These are phyloP conservation scores for Mastomys coucha DNA, from an alignment of 2,113 vertebrate genomes.

Conservation along the genomic window DNA sequence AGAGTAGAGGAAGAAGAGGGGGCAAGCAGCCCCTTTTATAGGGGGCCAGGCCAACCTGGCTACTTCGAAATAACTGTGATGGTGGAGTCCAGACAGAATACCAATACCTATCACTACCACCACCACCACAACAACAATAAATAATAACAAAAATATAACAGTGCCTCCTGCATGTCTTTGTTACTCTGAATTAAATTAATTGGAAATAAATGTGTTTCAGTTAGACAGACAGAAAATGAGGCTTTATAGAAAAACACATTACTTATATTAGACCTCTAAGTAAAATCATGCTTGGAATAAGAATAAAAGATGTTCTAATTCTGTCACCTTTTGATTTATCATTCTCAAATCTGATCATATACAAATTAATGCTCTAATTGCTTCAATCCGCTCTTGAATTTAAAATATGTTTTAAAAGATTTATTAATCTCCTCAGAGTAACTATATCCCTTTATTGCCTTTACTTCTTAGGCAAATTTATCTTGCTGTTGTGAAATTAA, in stretches of 20 bases:
- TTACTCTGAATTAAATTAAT: background rate
- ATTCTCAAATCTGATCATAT: constrained; percentile 45
- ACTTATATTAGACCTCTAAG: background rate
- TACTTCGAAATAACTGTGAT: no score
- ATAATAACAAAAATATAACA: background rate
- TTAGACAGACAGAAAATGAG: background rate
- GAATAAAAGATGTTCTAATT: constrained; percentile 41
- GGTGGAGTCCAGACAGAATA: no score
- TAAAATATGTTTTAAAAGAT: constrained; percentile 63
- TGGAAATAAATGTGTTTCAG: background rate
- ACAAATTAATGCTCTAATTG: constrained; percentile 63
- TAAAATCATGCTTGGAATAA: background rate
- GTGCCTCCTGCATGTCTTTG: background rate
- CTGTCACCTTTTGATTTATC: constrained; percentile 42
- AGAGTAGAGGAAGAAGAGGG: no score
- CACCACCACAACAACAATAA: background rate
- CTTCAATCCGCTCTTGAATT: constrained; percentile 20
- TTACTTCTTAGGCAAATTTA: constrained; percentile 58
- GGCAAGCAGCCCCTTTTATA: no score
- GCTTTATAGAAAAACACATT: background rate
- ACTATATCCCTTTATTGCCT: constrained; percentile 6
- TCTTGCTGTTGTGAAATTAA: constrained; percentile 69
- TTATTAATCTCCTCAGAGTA: constrained; percentile 48
- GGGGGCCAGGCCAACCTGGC: no score
- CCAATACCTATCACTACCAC: no score